Conservation (phyloP, 2,113 vertebrate species). For the Oncorhynchus tshawytscha region DNA sequence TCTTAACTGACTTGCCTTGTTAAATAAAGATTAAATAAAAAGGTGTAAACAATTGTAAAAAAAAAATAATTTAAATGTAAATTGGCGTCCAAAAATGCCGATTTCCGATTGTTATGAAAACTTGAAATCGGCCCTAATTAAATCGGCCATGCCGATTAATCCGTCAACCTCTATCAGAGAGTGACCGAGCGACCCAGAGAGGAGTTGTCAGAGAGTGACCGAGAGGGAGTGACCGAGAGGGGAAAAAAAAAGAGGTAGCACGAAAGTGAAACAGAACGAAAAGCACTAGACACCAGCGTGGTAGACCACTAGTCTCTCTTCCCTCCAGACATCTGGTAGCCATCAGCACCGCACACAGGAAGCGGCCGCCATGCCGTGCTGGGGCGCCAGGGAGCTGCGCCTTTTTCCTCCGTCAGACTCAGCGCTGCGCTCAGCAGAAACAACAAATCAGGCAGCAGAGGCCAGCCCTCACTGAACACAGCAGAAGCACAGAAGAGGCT, state of each 20-base stretch:
- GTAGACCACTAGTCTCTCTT: not conserved
- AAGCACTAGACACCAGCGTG: too few relatives aligned
- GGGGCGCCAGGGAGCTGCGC: slow-evolving; percentile 69
- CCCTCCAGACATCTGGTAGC: slow-evolving; percentile 71
- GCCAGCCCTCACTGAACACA: not conserved
- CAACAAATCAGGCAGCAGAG: slow-evolving; percentile 48
- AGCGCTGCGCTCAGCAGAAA: slow-evolving; percentile 47
- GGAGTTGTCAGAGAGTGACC: not conserved
- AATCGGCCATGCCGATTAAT: too few relatives aligned
- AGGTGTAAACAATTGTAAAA: too few relatives aligned
- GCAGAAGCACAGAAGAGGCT: slow-evolving; percentile 48
- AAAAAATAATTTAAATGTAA: too few relatives aligned
- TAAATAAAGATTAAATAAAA: too few relatives aligned
- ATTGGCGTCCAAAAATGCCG: too few relatives aligned
- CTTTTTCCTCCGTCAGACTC: slow-evolving; percentile 46
- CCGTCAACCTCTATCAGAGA: not conserved
- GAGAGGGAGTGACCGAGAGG: not conserved
- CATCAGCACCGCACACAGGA: slow-evolving; percentile 76
- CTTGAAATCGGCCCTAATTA: too few relatives aligned
- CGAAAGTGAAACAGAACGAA: not conserved
- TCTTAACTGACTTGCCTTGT: too few relatives aligned
- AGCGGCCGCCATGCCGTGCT: slow-evolving; percentile 65
- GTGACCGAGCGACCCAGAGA: too few relatives aligned
- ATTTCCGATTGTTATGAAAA: too few relatives aligned
- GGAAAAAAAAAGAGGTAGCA: not conserved